phyloP scores from a whole-genome alignment of 2,888 invertebrate species.

The Alsophila aescularia region DNA sequence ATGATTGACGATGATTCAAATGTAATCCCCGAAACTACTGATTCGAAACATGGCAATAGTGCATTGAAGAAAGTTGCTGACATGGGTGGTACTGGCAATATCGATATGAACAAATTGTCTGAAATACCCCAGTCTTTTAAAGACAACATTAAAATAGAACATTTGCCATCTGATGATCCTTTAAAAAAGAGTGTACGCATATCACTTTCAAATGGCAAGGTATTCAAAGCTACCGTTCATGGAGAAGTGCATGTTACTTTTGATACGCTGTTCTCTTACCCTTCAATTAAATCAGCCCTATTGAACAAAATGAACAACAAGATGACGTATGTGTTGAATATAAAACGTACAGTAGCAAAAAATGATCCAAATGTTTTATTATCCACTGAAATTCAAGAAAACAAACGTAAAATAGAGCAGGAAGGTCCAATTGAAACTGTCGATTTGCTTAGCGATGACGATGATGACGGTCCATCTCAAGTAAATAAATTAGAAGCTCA shows the following conservation, averaged over 20 bases:
- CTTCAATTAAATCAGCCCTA: conserved; percentile 55
- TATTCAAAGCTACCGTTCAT: conserved; percentile 64
- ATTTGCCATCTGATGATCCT: conserved; percentile 50
- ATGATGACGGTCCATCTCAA: conserved; percentile 37
- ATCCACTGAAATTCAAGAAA: conserved; percentile 45
- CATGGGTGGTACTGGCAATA: neutral
- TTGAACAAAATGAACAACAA: conserved; percentile 44
- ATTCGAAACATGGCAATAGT: neutral
- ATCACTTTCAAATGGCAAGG: conserved; percentile 61
- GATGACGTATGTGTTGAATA: conserved; percentile 59
- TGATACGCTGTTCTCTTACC: conserved; percentile 59
- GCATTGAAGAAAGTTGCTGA: neutral
- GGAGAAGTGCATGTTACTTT: conserved; percentile 56
- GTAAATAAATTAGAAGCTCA: conserved; percentile 3
- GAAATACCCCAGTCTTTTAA: conserved; percentile 40
- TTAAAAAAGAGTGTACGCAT: conserved; percentile 57
- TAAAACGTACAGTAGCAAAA: conserved; percentile 51
- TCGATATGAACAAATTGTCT: conserved; percentile 2
- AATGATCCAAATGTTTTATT: conserved; percentile 40
- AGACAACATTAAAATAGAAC: conserved; percentile 53
- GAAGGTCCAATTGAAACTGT: conserved; percentile 65
- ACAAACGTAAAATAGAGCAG: conserved; percentile 27
- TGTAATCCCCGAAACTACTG: neutral
- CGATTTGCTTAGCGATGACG: conserved; percentile 73
- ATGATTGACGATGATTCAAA: conserved; percentile 17